These are phyloP conservation scores for Zaprionus obscuricornis DNA, from an alignment of 2,888 invertebrate genomes.

Conservation along the genomic window DNA sequence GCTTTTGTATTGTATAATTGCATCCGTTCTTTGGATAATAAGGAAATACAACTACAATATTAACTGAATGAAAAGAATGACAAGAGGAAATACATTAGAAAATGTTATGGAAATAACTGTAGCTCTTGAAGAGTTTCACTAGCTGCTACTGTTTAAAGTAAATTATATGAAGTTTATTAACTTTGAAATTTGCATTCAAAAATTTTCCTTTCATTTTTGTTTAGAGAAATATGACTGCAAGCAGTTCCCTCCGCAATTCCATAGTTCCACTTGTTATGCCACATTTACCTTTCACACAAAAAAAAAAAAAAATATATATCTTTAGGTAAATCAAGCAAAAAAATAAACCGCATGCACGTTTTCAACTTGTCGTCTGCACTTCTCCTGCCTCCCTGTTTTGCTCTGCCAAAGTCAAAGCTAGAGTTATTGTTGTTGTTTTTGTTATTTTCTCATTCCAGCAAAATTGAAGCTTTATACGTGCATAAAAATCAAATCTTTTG, in stretches of 20 bases:
- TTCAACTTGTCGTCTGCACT: background rate
- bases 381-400: background rate
- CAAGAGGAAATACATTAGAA: too few relatives aligned
- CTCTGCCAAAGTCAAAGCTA: constrained; percentile 7
- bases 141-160: too few relatives aligned
- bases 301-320: too few relatives aligned
- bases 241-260: background rate
- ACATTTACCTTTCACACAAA: constrained; percentile 47
- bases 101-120: too few relatives aligned
- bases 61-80: too few relatives aligned
- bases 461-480: constrained; percentile 56
- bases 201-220: background rate
- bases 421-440: constrained; percentile 23
- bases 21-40: constrained; percentile 19
- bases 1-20: constrained; percentile 36
- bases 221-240: constrained; percentile 11
- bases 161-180: too few relatives aligned
- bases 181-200: too few relatives aligned
- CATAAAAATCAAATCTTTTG: constrained; percentile 75
- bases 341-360: constrained; percentile 44
- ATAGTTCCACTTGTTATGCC: constrained; percentile 38
- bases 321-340: constrained; percentile 32
- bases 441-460: background rate
- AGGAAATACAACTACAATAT: background rate
- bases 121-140: too few relatives aligned